Conservation (phyloP, 2,113 vertebrate genomes). For the Rhadina sibilatrix region DNA sequence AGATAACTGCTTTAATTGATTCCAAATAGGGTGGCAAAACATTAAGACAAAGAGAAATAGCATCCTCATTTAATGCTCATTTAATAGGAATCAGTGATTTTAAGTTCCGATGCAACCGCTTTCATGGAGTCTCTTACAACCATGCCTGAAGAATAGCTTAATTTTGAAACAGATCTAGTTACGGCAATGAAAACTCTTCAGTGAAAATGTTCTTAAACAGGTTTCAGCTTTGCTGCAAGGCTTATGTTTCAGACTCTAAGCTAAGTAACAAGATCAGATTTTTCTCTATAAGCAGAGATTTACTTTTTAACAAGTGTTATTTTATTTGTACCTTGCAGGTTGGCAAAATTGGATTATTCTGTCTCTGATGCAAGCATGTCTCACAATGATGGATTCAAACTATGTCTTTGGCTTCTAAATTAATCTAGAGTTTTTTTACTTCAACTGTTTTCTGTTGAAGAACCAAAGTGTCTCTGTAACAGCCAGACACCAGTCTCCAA, state of each 20-base stretch:
- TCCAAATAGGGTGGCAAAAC: neutral
- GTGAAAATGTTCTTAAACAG: slow-evolving; percentile 15
- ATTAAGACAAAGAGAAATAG: neutral
- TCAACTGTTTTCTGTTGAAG: neutral
- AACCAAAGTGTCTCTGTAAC: neutral
- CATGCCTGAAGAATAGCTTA: neutral
- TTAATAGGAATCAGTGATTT: neutral
- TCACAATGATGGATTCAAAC: neutral
- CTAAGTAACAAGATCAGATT: neutral
- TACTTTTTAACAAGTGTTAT: slow-evolving; percentile 39
- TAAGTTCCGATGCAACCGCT: neutral
- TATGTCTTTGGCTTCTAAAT: neutral
- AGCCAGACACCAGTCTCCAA: neutral
- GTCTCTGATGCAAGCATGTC: neutral
- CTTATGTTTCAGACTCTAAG: neutral
- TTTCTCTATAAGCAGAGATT: neutral
- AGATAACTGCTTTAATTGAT: neutral
- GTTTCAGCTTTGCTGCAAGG: slow-evolving; percentile 7
- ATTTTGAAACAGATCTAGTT: slow-evolving; percentile 35
- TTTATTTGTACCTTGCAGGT: slow-evolving; percentile 21
- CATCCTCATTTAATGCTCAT: neutral
- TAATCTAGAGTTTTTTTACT: neutral
- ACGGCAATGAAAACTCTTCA: neutral
- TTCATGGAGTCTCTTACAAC: neutral
- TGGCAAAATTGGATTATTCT: neutral